Evolutionary conservation across 1,140 invertebrate genomes (phyloP), one percentile per base, ranked within the genome.

Genomic region (Drosophila grimshawi): DNA sequence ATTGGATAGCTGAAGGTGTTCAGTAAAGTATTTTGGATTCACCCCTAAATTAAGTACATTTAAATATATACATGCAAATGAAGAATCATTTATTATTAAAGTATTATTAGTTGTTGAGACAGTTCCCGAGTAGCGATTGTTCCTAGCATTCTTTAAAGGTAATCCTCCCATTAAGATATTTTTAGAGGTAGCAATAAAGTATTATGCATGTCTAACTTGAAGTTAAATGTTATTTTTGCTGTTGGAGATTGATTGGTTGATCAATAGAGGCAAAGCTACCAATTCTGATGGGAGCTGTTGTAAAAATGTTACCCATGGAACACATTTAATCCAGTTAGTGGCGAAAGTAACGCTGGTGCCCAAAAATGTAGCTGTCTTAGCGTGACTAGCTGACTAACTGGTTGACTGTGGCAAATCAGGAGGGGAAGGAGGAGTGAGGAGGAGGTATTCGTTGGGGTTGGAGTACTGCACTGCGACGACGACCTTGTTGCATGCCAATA

Each of bases 401-500:
- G 39, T 19, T 65, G 66, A 55, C 37, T 69, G 19, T 19, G 1
- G 19, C 19, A 19, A 19, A 19, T 19, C 19, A 19, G 19, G 19
- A 29, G 32, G 10, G 46, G 5, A 11, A 5, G 7, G 7, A 1
- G 7, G 5, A 4, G 35, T 5, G 35, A 2, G 33, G 10, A 2
- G 19, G 1, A 7, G 4, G 30, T 10, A 41, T 35, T 3, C 7
- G 33, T 10, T n/a, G 33, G 43, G 61, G 27, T 19, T 19, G 19
- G 19, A 19, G 19, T 19, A 11, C 41, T 65, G 61, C 56, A 62
- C 48, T 51, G 65, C 57, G 39, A 43, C 57, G 65, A 56, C 83
- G 83, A 77, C 80, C 83, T 80, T 83, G 80, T 86, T 86, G 82
- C 82, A 86, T 86, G 82, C 80, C 82, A 86, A 86, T 86, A 86